Evolutionary conservation across 1,140 invertebrate species (phyloP).

Genomic region (Artemia franciscana): DNA sequence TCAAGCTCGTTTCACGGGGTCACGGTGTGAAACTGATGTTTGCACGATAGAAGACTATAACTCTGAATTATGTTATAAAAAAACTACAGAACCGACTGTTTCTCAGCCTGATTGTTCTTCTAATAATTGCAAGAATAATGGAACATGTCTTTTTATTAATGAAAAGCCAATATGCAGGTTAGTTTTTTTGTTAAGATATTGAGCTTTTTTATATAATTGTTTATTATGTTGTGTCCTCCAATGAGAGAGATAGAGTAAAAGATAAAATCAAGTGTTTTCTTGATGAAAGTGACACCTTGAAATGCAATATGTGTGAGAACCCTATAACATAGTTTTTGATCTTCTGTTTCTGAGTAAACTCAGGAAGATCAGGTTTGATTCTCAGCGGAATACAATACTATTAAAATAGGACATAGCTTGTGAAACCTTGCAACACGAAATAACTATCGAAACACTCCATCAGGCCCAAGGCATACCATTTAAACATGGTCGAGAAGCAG

Average conservation of each 20-base stretch:
- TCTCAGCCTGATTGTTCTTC: constrained; percentile 11
- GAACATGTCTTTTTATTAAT: constrained; percentile 19
- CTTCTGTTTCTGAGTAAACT: no score
- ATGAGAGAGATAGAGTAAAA: constrained; percentile 4
- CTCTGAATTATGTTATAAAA: constrained; percentile 4
- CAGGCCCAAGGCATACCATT: no score
- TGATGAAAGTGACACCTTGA: no score
- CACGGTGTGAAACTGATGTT: constrained; percentile 28
- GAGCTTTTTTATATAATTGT: not conserved
- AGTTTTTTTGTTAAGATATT: constrained; percentile 9
- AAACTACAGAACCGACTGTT: constrained; percentile 8
- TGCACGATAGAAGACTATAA: constrained; percentile 18
- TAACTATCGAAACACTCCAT: no score
- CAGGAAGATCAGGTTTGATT: no score
- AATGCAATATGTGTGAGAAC: no score
- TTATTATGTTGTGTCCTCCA: not conserved
- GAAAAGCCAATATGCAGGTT: constrained; percentile 20
- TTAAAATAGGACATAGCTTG: no score
- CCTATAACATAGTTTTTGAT: no score
- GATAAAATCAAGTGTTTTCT: no score
- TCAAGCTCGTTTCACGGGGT: constrained; percentile 26
- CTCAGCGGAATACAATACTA: no score
- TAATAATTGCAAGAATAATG: constrained; percentile 22
- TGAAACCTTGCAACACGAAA: no score
- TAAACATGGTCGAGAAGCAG: no score